A percentile compares a stretch with the other conserved stretches of the same genome.
Conservation (phyloP, 2,888 invertebrate genomes). For the Zhuqinia jingwanae region DNA sequence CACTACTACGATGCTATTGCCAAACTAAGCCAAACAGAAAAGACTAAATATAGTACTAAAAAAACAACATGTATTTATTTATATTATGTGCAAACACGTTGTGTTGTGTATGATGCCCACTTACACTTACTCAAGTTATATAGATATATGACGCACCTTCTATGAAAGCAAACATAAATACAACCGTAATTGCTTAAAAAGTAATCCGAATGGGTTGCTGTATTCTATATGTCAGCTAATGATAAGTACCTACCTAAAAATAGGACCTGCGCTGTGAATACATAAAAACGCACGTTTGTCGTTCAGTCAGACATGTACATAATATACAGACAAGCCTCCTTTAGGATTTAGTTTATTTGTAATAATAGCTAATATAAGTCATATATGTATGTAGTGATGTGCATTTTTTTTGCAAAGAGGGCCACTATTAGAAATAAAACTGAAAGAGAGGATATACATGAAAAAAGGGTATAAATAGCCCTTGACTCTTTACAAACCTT, state of each 20-base stretch:
- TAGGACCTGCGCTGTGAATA: conserved; percentile 44
- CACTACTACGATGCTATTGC: neutral
- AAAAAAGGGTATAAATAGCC: conserved; percentile 69
- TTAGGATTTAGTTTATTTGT: conserved; percentile 32
- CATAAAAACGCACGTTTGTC: conserved; percentile 3
- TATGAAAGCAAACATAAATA: neutral
- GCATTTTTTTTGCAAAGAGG: conserved; percentile 29
- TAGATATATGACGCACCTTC: neutral
- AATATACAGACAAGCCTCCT: too few relatives aligned
- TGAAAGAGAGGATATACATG: conserved; percentile 27
- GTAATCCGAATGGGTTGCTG: conserved; percentile 10
- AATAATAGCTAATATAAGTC: conserved; percentile 46
- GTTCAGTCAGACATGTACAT: conserved; percentile 9
- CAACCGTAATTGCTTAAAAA: conserved; percentile 42
- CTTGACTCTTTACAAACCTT: conserved; percentile 30
- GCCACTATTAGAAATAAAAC: conserved; percentile 58
- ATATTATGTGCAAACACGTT: conserved; percentile 28
- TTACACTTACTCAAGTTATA: conserved; percentile 1
- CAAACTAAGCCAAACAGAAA: conserved; percentile 16
- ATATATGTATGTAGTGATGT: neutral
- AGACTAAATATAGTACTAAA: conserved; percentile 51
- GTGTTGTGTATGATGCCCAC: too few relatives aligned
- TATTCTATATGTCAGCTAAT: conserved; percentile 7
- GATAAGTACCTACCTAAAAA: conserved; percentile 45
- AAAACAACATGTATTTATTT: neutral